phyloP scores from a whole-genome alignment of 1,140 invertebrate species.

The Epicauta chinensis region DNA sequence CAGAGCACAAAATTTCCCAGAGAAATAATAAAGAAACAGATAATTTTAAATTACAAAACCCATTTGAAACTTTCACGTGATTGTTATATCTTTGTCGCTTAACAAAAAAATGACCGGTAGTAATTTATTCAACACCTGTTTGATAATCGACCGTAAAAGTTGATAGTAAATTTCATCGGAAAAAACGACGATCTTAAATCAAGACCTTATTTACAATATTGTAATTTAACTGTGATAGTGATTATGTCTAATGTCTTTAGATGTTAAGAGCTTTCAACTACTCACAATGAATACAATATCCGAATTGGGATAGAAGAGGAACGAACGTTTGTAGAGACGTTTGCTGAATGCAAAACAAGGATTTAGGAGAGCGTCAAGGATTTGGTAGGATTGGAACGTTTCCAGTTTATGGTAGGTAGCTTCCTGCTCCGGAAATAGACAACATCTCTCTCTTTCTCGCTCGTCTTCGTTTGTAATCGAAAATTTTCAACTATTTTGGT shows the following conservation, averaged over 20 bases:
- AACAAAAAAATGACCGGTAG: neutral
- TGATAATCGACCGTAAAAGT: neutral
- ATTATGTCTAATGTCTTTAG: constrained; percentile 14
- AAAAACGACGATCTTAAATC: neutral
- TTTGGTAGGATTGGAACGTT: constrained; percentile 24
- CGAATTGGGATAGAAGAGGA: constrained; percentile 3
- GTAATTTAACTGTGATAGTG: constrained; percentile 6
- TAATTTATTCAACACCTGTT: constrained; percentile 11
- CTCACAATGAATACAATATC: constrained; percentile 12
- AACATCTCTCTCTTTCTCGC: constrained; percentile 14
- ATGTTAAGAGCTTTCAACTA: constrained; percentile 7
- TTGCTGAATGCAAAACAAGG: constrained; percentile 27
- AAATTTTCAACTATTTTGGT: too few relatives aligned
- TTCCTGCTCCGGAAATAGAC: constrained; percentile 29
- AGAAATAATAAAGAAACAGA: neutral
- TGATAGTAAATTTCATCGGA: neutral
- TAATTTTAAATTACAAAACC: neutral
- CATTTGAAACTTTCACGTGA: too few relatives aligned
- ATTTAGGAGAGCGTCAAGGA: constrained; percentile 25
- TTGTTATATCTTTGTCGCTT: too few relatives aligned
- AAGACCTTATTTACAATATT: constrained; percentile 10
- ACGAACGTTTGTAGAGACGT: constrained; percentile 19
- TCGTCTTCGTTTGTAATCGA: constrained; percentile 4
- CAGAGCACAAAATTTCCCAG: constrained; percentile 9
- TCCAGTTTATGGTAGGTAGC: constrained; percentile 29